Conservation (phyloP, 2,113 vertebrate genomes). For the Pampusana beccarii region DNA sequence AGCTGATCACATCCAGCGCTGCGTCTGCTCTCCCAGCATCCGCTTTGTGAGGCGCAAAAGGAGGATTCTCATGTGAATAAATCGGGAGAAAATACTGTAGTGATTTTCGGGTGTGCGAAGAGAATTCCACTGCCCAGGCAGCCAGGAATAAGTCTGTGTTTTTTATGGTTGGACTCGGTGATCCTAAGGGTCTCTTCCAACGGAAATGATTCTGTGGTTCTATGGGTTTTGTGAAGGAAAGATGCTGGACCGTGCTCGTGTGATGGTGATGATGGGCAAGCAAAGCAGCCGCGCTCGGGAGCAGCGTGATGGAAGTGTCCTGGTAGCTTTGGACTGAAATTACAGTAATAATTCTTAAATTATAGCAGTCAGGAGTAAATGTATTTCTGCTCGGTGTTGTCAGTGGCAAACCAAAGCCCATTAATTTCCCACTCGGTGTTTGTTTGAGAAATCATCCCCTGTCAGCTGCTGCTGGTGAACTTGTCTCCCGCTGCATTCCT, state of each 20-base stretch:
- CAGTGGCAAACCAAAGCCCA: slow-evolving; percentile 2
- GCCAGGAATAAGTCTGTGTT: background rate
- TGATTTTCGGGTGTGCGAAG: background rate
- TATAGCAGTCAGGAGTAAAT: slow-evolving; percentile 19
- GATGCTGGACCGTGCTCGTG: fast-evolving
- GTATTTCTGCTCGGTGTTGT: background rate
- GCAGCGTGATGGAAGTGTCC: slow-evolving; percentile 7
- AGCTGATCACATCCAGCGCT: background rate
- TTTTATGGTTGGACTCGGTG: background rate
- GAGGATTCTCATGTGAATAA: background rate
- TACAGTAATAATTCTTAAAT: background rate
- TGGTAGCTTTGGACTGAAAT: slow-evolving; percentile 19
- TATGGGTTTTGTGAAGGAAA: background rate
- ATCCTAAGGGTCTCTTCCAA: too few relatives aligned
- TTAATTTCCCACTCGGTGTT: slow-evolving; percentile 51
- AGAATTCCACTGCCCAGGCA: background rate
- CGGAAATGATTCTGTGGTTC: too few relatives aligned
- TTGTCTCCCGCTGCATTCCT: slow-evolving; percentile 76
- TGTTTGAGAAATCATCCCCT: slow-evolving; percentile 54
- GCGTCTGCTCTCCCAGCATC: background rate
- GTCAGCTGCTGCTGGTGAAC: slow-evolving; percentile 29
- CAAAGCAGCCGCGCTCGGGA: background rate
- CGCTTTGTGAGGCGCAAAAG: background rate
- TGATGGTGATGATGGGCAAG: background rate
- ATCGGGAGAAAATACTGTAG: background rate